phyloP scores from a whole-genome alignment of 2,113 vertebrate species.

The Perca fluviatilis region DNA sequence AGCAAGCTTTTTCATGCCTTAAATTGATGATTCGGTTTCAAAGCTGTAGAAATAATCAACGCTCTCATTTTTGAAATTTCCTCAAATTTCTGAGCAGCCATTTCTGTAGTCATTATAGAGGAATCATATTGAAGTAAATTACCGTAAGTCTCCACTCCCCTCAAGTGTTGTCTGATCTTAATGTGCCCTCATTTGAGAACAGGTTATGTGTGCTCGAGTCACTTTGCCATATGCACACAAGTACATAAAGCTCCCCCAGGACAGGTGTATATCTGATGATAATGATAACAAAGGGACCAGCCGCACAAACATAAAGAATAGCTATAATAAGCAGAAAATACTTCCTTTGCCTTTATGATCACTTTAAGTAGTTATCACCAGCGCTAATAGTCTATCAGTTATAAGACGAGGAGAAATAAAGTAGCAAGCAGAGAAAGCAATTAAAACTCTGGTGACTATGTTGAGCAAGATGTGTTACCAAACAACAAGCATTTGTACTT shows the following conservation, averaged over 20 bases:
- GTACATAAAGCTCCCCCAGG: conserved; percentile 8
- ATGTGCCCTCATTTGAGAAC: conserved; percentile 48
- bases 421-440: background rate
- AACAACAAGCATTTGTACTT: background rate
- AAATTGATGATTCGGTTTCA: conserved; percentile 23
- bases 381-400: background rate
- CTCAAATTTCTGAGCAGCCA: conserved; percentile 31
- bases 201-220: conserved; percentile 15
- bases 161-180: conserved; percentile 53
- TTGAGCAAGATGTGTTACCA: background rate
- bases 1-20: conserved; percentile 10
- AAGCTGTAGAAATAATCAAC: conserved; percentile 33
- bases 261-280: background rate
- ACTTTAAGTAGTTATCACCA: background rate
- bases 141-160: conserved; percentile 29
- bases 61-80: conserved; percentile 35
- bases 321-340: background rate
- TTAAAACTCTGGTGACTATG: background rate
- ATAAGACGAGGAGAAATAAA: background rate
- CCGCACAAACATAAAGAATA: background rate
- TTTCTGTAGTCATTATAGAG: conserved; percentile 51
- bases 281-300: conserved; percentile 24
- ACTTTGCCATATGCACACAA: conserved; percentile 24
- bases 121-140: conserved; percentile 49
- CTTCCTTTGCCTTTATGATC: background rate